These are phyloP conservation scores for Sceliomorpha sp. DNA, from an alignment of 2,888 invertebrate genomes.

Conservation along the genomic window DNA sequence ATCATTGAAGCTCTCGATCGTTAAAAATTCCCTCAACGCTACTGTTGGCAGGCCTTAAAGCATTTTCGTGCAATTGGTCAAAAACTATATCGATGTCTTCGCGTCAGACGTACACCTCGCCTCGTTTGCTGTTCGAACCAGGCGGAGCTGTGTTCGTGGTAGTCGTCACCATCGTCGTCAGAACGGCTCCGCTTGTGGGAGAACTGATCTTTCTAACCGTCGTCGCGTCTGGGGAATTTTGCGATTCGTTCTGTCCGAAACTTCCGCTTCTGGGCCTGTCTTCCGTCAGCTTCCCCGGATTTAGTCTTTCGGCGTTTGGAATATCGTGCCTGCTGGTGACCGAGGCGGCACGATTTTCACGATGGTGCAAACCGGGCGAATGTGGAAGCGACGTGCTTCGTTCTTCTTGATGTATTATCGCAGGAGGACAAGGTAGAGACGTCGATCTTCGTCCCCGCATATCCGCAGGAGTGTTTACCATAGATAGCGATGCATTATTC, in stretches of 20 bases:
- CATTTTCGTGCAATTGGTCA: background rate
- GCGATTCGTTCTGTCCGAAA: slow-evolving; percentile 65
- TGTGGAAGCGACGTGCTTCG: slow-evolving; percentile 75
- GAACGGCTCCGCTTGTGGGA: slow-evolving; percentile 64
- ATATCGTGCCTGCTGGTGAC: slow-evolving; percentile 60
- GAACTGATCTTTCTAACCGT: slow-evolving; percentile 81
- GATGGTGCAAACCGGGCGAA: slow-evolving; percentile 68
- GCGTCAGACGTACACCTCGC: slow-evolving; percentile 83
- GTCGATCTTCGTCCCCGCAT: slow-evolving; percentile 74
- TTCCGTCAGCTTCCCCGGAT: slow-evolving; percentile 53
- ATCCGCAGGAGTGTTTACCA: slow-evolving; percentile 20
- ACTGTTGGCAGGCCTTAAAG: slow-evolving; percentile 14
- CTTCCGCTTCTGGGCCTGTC: slow-evolving; percentile 72
- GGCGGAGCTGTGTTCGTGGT: slow-evolving; percentile 68
- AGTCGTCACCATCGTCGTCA: slow-evolving; percentile 49
- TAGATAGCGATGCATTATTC: background rate
- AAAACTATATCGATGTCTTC: background rate
- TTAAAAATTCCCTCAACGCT: slow-evolving; percentile 5
- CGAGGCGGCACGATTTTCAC: slow-evolving; percentile 64
- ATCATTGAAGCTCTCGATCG: slow-evolving; percentile 5
- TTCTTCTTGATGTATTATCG: slow-evolving; percentile 66
- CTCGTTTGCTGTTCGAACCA: slow-evolving; percentile 79
- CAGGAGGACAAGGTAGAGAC: slow-evolving; percentile 72
- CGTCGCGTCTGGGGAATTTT: slow-evolving; percentile 60
- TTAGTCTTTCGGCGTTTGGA: slow-evolving; percentile 62